phyloP scores from a whole-genome alignment of 2,797 vertebrate genomes.

The Alfaro cultratus region DNA sequence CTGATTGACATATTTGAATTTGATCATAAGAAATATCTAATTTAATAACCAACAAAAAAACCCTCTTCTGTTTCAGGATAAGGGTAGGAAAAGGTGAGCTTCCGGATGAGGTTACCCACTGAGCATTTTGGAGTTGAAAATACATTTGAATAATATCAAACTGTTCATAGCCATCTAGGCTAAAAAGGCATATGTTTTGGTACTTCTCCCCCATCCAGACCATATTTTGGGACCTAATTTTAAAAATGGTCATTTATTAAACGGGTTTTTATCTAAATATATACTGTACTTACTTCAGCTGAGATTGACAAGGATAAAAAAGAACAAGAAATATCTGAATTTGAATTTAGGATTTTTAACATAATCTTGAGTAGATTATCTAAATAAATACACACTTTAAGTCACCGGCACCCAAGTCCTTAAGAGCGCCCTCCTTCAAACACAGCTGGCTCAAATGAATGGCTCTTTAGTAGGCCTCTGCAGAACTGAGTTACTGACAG shows the following conservation, averaged over 20 bases:
- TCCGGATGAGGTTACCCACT: not conserved
- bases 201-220: not conserved
- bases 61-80: not conserved
- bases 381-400: not conserved
- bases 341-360: not conserved
- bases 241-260: not conserved
- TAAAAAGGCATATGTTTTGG: not conserved
- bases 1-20: not conserved
- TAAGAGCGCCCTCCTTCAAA: no score
- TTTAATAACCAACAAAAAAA: not conserved
- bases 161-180: not conserved
- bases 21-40: not conserved
- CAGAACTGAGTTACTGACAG: no score
- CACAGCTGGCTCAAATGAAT: no score
- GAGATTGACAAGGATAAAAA: not conserved
- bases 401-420: no score
- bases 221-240: not conserved
- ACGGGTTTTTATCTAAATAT: not conserved
- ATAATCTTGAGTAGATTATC: not conserved
- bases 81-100: not conserved
- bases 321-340: not conserved
- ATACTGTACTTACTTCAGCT: not conserved
- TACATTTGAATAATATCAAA: not conserved
- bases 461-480: no score
- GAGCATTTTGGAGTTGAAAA: not conserved